Percentiles rank a stretch among this genome's conserved stretches.
phyloP scores from a whole-genome alignment of 2,113 vertebrate genomes.

The Sus scrofa region T2T-Sscrofa CM000817.6:70484501-70485000 shows the following conservation, averaged over 20 bases:
- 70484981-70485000: fast-evolving
- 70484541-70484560: background rate
- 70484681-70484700: fast-evolving
- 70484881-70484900: fast-evolving
- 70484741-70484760: background rate
- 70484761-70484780: background rate
- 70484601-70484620: background rate
- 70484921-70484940: fast-evolving
- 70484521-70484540: fast-evolving
- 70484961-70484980: fast-evolving
- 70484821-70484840: background rate
- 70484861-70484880: fast-evolving
- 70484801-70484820: background rate
- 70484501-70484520: fast-evolving
- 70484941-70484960: fast-evolving
- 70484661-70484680: background rate
- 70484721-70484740: background rate
- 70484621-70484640: too few relatives aligned
- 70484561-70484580: background rate
- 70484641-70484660: background rate
- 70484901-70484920: fast-evolving
- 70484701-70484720: background rate
- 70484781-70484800: background rate
- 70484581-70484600: background rate
- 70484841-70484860: background rate